Conservation (phyloP, 1,140 invertebrate species). For the Neodiprion pinetum region DNA sequence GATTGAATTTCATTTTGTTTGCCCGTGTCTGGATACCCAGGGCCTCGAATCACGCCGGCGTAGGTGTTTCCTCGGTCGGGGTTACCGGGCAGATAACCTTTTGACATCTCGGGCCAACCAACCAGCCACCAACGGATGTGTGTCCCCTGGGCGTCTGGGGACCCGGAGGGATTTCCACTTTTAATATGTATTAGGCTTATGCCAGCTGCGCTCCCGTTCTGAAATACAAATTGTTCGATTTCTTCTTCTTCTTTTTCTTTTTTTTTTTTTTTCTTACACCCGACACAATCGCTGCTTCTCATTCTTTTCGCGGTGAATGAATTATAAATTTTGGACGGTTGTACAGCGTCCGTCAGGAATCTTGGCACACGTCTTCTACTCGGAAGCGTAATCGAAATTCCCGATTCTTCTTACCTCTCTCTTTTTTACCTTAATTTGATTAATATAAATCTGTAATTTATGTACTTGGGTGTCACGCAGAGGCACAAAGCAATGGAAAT, state of each 20-base stretch:
- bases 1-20: constrained; percentile 55
- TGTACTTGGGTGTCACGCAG: too few species aligned
- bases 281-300: constrained; percentile 18
- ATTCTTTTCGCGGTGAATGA: too few species aligned
- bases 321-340: too few species aligned
- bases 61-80: background rate
- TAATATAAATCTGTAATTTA: too few species aligned
- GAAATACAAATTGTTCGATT: background rate
- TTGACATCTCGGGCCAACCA: background rate
- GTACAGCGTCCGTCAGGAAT: too few species aligned
- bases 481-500: too few species aligned
- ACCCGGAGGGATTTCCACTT: constrained; percentile 40
- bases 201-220: constrained; percentile 11
- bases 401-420: too few species aligned
- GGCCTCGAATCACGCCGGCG: background rate
- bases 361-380: too few species aligned
- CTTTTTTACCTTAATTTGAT: too few species aligned
- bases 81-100: constrained; percentile 6
- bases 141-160: background rate
- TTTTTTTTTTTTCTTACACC: background rate
- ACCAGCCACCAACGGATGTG: constrained; percentile 31
- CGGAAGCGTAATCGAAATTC: too few species aligned
- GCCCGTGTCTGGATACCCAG: constrained; percentile 24
- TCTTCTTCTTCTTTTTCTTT: background rate
- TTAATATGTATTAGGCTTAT: constrained; percentile 53